Conservation (phyloP, 2,888 invertebrate species). For the Cyclophora albipunctata region DNA sequence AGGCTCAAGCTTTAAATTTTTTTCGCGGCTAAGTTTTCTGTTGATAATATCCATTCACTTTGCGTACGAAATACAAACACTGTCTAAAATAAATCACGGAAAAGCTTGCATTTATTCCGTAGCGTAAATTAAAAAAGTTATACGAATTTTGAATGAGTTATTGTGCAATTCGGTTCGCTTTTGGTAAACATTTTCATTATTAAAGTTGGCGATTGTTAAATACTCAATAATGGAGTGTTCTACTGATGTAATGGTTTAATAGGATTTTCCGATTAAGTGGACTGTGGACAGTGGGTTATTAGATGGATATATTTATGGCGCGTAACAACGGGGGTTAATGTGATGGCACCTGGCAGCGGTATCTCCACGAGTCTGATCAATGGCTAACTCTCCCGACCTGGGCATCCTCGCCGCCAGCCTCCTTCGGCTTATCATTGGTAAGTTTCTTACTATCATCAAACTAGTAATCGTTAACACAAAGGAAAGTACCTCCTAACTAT, state of each 20-base stretch:
- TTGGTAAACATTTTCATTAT: constrained; percentile 34
- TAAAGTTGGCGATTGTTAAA: constrained; percentile 12
- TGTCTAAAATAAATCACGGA: constrained; percentile 57
- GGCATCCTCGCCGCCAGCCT: constrained; percentile 77
- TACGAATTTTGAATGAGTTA: constrained; percentile 69
- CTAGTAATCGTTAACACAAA: background rate
- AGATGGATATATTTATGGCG: constrained; percentile 16
- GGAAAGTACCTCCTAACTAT: too few species aligned
- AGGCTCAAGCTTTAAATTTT: constrained; percentile 1
- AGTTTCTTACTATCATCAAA: constrained; percentile 35
- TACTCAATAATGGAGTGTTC: constrained; percentile 8
- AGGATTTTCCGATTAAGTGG: constrained; percentile 3
- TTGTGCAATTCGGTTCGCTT: constrained; percentile 54
- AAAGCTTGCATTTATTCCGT: constrained; percentile 62
- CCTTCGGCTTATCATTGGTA: constrained; percentile 78
- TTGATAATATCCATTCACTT: constrained; percentile 30
- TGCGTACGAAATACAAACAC: constrained; percentile 39
- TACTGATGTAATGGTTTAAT: constrained; percentile 2
- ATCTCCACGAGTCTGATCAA: constrained; percentile 53
- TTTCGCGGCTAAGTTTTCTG: constrained; percentile 8
- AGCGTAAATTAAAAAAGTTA: constrained; percentile 71
- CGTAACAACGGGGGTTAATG: constrained; percentile 33
- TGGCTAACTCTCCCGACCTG: constrained; percentile 77
- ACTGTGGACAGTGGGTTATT: constrained; percentile 2
- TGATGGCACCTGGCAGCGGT: constrained; percentile 55